phyloP scores from a whole-genome alignment of 2,113 vertebrate species.

The Lampris megalopsis region DNA sequence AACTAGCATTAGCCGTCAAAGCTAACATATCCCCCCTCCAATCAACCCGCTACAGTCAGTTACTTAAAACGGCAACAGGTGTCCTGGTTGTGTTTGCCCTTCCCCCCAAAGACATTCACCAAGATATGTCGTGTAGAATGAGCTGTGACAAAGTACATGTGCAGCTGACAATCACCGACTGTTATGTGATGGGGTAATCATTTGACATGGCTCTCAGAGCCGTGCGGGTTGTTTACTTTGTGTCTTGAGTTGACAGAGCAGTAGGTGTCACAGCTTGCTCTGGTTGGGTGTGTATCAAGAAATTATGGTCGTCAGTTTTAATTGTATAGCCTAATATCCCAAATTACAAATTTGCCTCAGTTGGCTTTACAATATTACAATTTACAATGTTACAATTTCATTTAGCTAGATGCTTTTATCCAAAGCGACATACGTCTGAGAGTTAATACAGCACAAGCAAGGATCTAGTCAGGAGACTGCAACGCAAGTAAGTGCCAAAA shows the following conservation, averaged over 20 bases:
- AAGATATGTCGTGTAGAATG: conserved; percentile 47
- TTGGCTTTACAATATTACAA: too few relatives aligned
- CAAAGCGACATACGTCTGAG: too few relatives aligned
- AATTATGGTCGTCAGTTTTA: background rate
- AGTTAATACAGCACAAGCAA: too few relatives aligned
- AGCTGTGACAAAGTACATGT: conserved; percentile 65
- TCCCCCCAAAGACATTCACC: conserved; percentile 51
- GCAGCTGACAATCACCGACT: conserved; percentile 41
- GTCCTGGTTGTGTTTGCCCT: conserved; percentile 58
- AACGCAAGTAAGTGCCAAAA: too few relatives aligned
- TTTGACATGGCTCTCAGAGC: conserved; percentile 56
- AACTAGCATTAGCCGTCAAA: too few relatives aligned
- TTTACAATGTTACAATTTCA: too few relatives aligned
- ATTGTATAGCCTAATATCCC: too few relatives aligned
- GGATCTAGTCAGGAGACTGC: too few relatives aligned
- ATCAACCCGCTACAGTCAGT: conserved; percentile 18
- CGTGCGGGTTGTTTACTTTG: conserved; percentile 45
- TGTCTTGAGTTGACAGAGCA: conserved; percentile 27
- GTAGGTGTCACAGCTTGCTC: conserved; percentile 40
- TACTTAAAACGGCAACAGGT: conserved; percentile 78
- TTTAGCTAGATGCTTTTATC: too few relatives aligned
- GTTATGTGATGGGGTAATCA: conserved; percentile 45
- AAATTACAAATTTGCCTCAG: too few relatives aligned
- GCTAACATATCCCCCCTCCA: background rate
- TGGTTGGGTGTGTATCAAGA: conserved; percentile 22